Base-by-base conservation (phyloP, 2,888 invertebrate genomes). In the Polymixis flavicincta region DNA sequence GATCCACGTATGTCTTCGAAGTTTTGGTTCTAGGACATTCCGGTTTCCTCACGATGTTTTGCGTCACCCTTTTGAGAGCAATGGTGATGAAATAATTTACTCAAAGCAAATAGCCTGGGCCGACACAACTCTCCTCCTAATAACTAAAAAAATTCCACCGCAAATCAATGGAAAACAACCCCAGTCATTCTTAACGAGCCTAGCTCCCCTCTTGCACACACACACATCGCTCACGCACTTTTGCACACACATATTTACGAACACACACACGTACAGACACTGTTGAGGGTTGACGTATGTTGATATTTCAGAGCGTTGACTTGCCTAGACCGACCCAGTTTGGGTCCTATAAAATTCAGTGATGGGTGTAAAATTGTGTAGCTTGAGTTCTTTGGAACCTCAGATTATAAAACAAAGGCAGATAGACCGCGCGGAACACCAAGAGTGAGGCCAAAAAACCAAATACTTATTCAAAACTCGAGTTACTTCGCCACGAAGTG, bases 171-270 rank as follows among this genome's bases (percentile, higher is more conserved):
- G 70, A 80, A 69, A 84, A 71, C 0, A 22, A 45, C 66, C 19
- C 74, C 74, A 81, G 86, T 70, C 80, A 83, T 86, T 80, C 84
- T 85, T 87, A 85, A 86, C 86, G 78, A 87, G 86, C 71, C 78
- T 70, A 70, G 76, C 75, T 78, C 86, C 86, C 87, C 86, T 85
- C 72, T 55, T 61, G n/a, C 83, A 61, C 77, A 65, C 84, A 78
- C 80, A 76, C 75, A 57, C 71, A 64, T 25, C 50, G 13, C 52
- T 57, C 71, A 76, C 66, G 69, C 67, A 71, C 66, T 74, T 74
- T 71, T 65, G 32, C 76, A 80, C 75, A 65, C 64, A 70, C 75
- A 64, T 72, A 37, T 54, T 65, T 13, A 70, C 55, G 66, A 37
- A 61, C 59, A 55, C 69, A 69, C 63, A 61, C 28, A 52, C 50